These are phyloP conservation scores for Protodeltote pygarga DNA, from an alignment of 2,888 invertebrate species.

Conservation along the genomic window DNA sequence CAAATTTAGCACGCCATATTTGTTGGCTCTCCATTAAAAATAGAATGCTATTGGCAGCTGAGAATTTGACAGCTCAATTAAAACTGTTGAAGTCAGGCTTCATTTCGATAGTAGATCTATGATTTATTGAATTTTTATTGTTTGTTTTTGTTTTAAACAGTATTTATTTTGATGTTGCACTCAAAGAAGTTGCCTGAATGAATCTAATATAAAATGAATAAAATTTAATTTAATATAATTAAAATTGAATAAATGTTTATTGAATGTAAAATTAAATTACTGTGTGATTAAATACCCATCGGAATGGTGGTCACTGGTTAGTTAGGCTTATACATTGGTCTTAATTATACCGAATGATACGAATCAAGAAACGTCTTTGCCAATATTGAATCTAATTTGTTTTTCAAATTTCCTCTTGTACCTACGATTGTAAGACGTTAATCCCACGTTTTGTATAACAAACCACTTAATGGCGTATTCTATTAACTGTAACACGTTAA, in stretches of 20 bases:
- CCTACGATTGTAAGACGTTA: neutral
- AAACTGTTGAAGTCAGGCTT: slow-evolving; percentile 27
- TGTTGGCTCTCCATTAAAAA: slow-evolving; percentile 31
- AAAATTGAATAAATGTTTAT: no score
- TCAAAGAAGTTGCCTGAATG: no score
- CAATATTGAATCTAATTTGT: neutral
- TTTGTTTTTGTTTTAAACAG: slow-evolving; percentile 10
- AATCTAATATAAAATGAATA: no score
- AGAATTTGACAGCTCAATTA: slow-evolving; percentile 40
- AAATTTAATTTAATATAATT: no score
- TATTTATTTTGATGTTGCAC: no score
- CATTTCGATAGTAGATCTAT: neutral
- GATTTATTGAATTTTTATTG: slow-evolving; percentile 17
- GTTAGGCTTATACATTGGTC: no score
- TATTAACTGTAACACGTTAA: slow-evolving; percentile 14
- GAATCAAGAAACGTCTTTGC: no score
- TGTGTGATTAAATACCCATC: no score
- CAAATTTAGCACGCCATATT: slow-evolving; percentile 26
- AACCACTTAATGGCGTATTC: slow-evolving; percentile 6
- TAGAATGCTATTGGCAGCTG: slow-evolving; percentile 34
- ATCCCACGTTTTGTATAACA: neutral
- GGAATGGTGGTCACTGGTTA: no score
- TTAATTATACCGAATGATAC: no score
- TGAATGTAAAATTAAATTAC: no score
- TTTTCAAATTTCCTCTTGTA: slow-evolving; percentile 2